A percentile compares a stretch with the other conserved stretches of the same genome.
Evolutionary conservation across 1,140 invertebrate genomes (phyloP).

Genomic region (Heliothis virescens): DNA sequence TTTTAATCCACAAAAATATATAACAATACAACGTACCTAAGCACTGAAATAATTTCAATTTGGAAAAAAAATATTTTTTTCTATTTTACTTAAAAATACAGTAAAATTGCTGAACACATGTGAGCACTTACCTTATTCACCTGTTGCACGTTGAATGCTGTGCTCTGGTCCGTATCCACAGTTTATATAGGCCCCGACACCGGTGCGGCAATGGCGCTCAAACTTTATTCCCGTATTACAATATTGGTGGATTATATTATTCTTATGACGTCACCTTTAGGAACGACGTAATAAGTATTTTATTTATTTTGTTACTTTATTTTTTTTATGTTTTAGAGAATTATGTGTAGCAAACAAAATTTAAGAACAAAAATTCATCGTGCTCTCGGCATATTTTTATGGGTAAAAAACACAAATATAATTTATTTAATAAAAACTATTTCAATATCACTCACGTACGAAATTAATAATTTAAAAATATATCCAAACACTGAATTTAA

Average conservation of each 20-base stretch:
- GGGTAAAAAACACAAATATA: background rate
- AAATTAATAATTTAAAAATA: too few relatives aligned
- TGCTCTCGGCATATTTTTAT: too few relatives aligned
- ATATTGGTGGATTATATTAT: background rate
- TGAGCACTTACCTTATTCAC: conserved; percentile 69
- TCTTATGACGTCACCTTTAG: background rate
- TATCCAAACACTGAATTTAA: too few relatives aligned
- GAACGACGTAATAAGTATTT: background rate
- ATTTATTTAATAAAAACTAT: too few relatives aligned
- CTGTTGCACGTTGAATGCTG: conserved; percentile 77
- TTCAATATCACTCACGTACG: too few relatives aligned
- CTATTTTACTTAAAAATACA: background rate
- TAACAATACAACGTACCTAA: too few relatives aligned
- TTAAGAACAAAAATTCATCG: too few relatives aligned
- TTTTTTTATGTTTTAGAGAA: too few relatives aligned
- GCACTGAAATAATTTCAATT: too few relatives aligned
- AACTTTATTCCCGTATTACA: conserved; percentile 58
- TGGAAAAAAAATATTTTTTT: background rate
- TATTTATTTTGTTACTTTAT: too few relatives aligned
- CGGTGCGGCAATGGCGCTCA: conserved; percentile 60
- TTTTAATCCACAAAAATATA: too few relatives aligned
- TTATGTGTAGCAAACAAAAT: too few relatives aligned
- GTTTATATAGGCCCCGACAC: conserved; percentile 75
- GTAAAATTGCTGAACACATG: background rate
- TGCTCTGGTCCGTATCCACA: conserved; percentile 53